Percentiles rank a stretch among this genome's conserved stretches.
These are phyloP conservation scores for Ochotona princeps DNA, from an alignment of 2,113 vertebrate species.

Conservation along the genomic window DNA sequence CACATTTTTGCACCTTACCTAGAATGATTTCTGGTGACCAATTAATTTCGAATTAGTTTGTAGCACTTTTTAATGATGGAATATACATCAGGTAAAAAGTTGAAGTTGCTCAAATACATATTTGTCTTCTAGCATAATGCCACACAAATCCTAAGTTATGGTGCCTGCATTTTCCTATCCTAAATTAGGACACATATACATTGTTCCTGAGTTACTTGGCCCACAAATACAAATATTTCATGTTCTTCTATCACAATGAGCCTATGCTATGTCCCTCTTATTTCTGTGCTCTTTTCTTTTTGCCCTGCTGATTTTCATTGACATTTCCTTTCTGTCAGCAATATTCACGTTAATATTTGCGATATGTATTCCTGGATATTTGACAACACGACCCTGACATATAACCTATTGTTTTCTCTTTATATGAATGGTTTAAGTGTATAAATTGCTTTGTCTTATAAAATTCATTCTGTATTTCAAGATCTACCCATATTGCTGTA, in stretches of 20 bases:
- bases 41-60: slow-evolving; percentile 60
- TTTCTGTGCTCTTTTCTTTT: not conserved
- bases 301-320: not conserved
- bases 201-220: not conserved
- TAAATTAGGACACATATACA: not conserved
- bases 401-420: not conserved
- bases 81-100: slow-evolving; percentile 52
- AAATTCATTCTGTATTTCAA: not conserved
- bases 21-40: slow-evolving; percentile 21
- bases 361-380: not conserved
- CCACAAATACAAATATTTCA: not conserved
- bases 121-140: slow-evolving; percentile 46
- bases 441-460: not conserved
- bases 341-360: not conserved
- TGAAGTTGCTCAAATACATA: slow-evolving; percentile 8
- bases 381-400: not conserved
- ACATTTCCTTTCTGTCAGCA: not conserved
- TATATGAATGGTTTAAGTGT: not conserved
- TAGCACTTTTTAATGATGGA: slow-evolving; percentile 51
- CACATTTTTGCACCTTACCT: not conserved
- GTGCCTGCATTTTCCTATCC: too few species aligned
- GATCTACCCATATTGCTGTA: not conserved
- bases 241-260: not conserved
- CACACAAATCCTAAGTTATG: slow-evolving; percentile 8
- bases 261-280: not conserved